Base-by-base conservation (phyloP, 1,140 invertebrate species). In the Drosophila cardini region DNA sequence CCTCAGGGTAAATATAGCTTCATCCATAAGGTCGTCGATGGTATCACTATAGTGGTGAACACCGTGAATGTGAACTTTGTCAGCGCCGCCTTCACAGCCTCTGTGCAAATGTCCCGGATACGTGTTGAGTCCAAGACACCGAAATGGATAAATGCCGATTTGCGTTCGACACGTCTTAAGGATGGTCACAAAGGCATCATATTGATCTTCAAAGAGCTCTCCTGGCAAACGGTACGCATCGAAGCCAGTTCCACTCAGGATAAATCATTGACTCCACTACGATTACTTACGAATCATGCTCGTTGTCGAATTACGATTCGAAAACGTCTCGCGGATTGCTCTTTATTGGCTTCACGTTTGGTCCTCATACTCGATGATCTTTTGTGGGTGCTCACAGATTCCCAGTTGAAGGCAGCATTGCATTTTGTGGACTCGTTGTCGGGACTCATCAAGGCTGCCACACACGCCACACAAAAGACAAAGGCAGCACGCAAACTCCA, bases 301-400 rank as follows among this genome's bases (percentile, higher is more conserved):
- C 95, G 96, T 92, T 99, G 98, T 93, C 94, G 98, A 55, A 98
- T 99, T 70, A 98, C 97, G 9, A 97, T 99, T 72, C 99, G 99
- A 91, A 99, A 99, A 93, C 95, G 96, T 90, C 42, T 92, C 5
- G 63, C 86, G 0, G 99, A 99, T 93, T 99, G 97, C 92, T 96
- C 97, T 78, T 95, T 99, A 34, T 94, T 99, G 76, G 97, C 97
- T 6, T 99, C 98, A 45, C 95, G 98, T 48, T 93, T 99, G 46
- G 96, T 98, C 56, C 94, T 99, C 16, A 96, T 99, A 76, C 94
- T 99, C 50, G 98, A 99, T 93, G 98, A 99, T 92, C 93, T 99
- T 32, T 93, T 99, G n/a, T 99, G 99, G 98, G 98, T 99, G 26
- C 92, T 99, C 46, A 99, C 98, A 2, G 98, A 99, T 92, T 97